Conservation (phyloP, 2,888 invertebrate species). For the Plebejus argus region DNA sequence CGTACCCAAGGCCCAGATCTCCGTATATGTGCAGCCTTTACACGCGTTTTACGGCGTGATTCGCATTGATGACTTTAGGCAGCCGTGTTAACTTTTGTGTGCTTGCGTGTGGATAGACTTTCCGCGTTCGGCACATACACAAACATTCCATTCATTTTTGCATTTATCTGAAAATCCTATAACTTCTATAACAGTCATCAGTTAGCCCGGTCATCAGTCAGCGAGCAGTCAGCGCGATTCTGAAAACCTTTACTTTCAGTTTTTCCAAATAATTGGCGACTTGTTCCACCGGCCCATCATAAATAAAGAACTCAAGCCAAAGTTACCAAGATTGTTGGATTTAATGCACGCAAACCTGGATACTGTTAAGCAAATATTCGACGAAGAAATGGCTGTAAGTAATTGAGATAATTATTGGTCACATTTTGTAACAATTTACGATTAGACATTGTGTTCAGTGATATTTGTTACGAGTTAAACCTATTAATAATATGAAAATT, state of each 20-base stretch:
- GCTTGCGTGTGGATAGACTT: too few species aligned
- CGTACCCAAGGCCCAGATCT: too few species aligned
- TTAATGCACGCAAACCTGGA: conserved; percentile 85
- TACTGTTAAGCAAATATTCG: conserved; percentile 82
- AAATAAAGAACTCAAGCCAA: conserved; percentile 84
- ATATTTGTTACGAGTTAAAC: too few species aligned
- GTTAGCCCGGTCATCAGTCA: not conserved
- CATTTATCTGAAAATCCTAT: not conserved
- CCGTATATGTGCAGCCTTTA: too few species aligned
- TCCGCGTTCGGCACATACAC: too few species aligned
- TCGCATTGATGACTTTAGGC: too few species aligned
- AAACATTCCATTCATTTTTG: not conserved
- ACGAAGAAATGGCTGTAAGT: conserved; percentile 77
- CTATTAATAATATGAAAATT: too few species aligned
- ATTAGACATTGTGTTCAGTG: too few species aligned
- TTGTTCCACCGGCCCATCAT: conserved; percentile 88
- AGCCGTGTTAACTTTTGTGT: too few species aligned
- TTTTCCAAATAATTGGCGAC: conserved; percentile 87
- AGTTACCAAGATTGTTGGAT: conserved; percentile 83
- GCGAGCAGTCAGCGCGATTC: not conserved
- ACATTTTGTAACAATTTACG: too few species aligned
- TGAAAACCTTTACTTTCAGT: conserved; percentile 64
- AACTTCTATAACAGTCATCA: not conserved
- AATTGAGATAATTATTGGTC: too few species aligned
- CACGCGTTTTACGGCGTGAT: too few species aligned